These are phyloP conservation scores for Atrichornis clamosus DNA, from an alignment of 2,113 vertebrate genomes.

Conservation along the genomic window DNA sequence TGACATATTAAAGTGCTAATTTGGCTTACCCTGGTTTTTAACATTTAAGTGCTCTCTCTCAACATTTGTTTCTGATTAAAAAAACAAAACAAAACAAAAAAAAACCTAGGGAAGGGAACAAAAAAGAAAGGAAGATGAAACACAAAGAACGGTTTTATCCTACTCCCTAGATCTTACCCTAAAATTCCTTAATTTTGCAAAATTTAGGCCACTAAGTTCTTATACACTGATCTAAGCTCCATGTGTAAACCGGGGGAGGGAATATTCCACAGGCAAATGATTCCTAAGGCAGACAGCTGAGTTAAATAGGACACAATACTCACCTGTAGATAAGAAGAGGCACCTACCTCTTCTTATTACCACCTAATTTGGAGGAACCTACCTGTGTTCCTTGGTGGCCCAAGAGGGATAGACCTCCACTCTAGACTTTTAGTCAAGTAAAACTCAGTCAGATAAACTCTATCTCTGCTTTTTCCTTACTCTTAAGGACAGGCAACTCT, in stretches of 20 bases:
- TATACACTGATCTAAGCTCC: neutral
- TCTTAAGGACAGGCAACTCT: neutral
- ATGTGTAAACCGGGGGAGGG: neutral
- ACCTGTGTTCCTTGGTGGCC: rapidly evolving
- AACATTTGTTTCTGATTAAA: neutral
- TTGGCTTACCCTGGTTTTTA: neutral
- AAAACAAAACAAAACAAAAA: neutral
- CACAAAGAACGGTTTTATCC: neutral
- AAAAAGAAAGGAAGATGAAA: neutral
- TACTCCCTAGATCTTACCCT: neutral
- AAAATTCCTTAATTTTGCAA: neutral
- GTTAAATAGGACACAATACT: neutral
- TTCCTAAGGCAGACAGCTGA: neutral
- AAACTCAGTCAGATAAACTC: neutral
- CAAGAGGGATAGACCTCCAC: neutral
- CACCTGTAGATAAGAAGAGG: neutral
- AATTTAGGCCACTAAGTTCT: neutral
- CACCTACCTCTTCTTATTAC: too few relatives aligned
- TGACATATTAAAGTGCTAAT: neutral
- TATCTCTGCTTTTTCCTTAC: neutral
- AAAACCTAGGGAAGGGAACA: neutral
- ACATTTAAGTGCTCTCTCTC: neutral
- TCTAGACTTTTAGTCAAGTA: neutral
- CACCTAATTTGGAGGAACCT: neutral
- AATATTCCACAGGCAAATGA: neutral